Conservation (phyloP, 2,888 invertebrate genomes). For the Leptopilina drosophilae region DNA sequence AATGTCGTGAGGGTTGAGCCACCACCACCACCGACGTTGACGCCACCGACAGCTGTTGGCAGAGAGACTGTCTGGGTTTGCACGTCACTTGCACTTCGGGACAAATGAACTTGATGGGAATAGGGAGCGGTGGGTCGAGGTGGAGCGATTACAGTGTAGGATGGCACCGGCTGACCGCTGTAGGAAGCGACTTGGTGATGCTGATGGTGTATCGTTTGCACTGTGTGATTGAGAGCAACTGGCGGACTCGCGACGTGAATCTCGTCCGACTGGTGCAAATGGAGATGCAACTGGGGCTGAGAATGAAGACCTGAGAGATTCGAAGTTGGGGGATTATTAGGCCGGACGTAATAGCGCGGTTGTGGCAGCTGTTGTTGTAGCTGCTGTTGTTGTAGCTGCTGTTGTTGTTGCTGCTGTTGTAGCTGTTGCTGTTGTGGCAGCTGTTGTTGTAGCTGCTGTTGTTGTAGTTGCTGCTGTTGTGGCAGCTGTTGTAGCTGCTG, state of each 20-base stretch:
- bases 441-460: too few species aligned
- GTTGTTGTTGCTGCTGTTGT: too few species aligned
- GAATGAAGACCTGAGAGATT: constrained; percentile 46
- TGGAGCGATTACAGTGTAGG: constrained; percentile 61
- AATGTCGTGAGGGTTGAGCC: constrained; percentile 49
- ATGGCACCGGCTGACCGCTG: constrained; percentile 60
- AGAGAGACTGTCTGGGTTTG: constrained; percentile 68
- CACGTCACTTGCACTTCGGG: constrained; percentile 63
- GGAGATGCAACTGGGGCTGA: constrained; percentile 69
- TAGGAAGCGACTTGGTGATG: constrained; percentile 60
- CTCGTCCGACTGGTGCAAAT: constrained; percentile 70
- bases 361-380: too few species aligned
- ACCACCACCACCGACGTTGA: constrained; percentile 41
- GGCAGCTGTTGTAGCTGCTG: too few species aligned
- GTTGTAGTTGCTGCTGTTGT: constrained; percentile 49
- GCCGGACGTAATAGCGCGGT: constrained; percentile 67
- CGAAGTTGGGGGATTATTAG: constrained; percentile 55
- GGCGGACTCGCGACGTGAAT: constrained; percentile 60
- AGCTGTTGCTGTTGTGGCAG: constrained; percentile 36
- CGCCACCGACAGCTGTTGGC: constrained; percentile 50
- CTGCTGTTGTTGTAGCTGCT: constrained; percentile 39
- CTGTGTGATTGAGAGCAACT: constrained; percentile 48
- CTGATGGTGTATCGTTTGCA: constrained; percentile 66
- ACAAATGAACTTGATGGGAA: constrained; percentile 58
- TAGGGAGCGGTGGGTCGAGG: constrained; percentile 59